Percentiles rank a stretch among this genome's conserved stretches.
These are phyloP conservation scores for Penaeus vannamei DNA, from an alignment of 1,140 invertebrate genomes.

Conservation along the genomic window DNA sequence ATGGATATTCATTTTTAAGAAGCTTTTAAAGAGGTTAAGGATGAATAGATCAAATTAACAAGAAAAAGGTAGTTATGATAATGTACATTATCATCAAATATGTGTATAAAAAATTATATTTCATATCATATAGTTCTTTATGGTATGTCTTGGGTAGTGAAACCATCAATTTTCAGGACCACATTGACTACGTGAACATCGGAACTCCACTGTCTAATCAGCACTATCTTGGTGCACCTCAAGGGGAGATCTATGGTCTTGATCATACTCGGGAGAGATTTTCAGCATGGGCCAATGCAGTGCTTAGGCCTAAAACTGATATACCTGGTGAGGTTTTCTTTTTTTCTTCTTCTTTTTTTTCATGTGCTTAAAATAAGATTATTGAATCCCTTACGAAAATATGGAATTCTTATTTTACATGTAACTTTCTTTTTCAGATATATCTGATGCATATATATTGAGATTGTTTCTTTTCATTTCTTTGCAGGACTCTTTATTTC, in stretches of 20 bases:
- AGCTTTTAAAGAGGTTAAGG: too few relatives aligned
- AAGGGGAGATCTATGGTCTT: slow-evolving; percentile 73
- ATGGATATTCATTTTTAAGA: too few relatives aligned
- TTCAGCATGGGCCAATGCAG: slow-evolving; percentile 67
- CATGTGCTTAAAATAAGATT: neutral
- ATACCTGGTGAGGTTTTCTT: slow-evolving; percentile 70
- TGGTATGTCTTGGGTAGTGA: neutral
- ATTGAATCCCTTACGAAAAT: neutral
- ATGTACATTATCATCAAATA: too few relatives aligned
- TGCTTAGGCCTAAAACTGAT: slow-evolving; percentile 71
- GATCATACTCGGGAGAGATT: slow-evolving; percentile 71
- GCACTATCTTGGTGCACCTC: slow-evolving; percentile 71
- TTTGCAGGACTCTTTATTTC: slow-evolving; percentile 67
- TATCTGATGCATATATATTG: neutral
- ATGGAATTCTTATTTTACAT: neutral
- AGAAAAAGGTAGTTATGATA: too few relatives aligned
- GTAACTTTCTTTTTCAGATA: neutral
- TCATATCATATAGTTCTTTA: too few relatives aligned
- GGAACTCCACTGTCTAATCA: slow-evolving; percentile 72
- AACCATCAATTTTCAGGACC: slow-evolving; percentile 49
- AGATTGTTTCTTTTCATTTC: neutral
- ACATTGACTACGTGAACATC: slow-evolving; percentile 69
- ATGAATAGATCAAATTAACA: too few relatives aligned
- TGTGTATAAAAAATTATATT: too few relatives aligned
- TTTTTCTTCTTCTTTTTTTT: slow-evolving; percentile 26